Conservation (phyloP, 2,797 vertebrate species). For the Tiaroga cobitis region DNA sequence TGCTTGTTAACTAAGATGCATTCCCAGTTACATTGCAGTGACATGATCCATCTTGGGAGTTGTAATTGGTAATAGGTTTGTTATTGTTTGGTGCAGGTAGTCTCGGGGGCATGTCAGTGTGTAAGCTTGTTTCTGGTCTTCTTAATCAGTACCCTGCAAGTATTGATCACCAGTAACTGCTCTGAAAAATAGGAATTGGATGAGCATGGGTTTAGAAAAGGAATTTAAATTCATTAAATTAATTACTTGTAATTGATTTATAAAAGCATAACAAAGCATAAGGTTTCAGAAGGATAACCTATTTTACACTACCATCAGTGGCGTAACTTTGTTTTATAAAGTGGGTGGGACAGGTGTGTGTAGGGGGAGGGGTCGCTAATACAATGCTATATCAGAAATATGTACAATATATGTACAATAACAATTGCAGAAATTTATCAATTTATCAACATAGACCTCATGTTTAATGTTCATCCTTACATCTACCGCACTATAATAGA, state of each 20-base stretch:
- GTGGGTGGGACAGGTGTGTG: too few relatives aligned
- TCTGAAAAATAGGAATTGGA: not conserved
- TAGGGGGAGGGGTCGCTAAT: too few relatives aligned
- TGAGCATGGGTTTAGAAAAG: not conserved
- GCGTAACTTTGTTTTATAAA: too few relatives aligned
- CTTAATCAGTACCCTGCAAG: not conserved
- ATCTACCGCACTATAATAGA: too few relatives aligned
- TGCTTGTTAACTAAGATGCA: not conserved
- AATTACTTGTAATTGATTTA: not conserved
- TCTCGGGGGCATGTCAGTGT: not conserved
- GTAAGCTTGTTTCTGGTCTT: not conserved
- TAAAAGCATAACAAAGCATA: not conserved
- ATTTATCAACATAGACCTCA: too few relatives aligned
- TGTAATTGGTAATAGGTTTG: slow-evolving; percentile 21
- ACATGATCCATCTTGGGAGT: not conserved
- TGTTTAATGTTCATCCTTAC: too few relatives aligned
- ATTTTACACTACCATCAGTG: not conserved
- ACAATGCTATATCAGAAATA: too few relatives aligned
- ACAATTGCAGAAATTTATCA: too few relatives aligned
- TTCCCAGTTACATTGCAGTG: not conserved
- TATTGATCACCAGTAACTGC: not conserved
- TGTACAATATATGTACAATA: too few relatives aligned
- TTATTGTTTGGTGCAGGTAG: slow-evolving; percentile 3
- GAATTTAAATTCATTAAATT: not conserved
- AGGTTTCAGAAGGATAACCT: not conserved